Percentiles rank a stretch among this genome's conserved stretches.
Conservation (phyloP, 2,113 vertebrate genomes). For the Cepphus grylle region DNA sequence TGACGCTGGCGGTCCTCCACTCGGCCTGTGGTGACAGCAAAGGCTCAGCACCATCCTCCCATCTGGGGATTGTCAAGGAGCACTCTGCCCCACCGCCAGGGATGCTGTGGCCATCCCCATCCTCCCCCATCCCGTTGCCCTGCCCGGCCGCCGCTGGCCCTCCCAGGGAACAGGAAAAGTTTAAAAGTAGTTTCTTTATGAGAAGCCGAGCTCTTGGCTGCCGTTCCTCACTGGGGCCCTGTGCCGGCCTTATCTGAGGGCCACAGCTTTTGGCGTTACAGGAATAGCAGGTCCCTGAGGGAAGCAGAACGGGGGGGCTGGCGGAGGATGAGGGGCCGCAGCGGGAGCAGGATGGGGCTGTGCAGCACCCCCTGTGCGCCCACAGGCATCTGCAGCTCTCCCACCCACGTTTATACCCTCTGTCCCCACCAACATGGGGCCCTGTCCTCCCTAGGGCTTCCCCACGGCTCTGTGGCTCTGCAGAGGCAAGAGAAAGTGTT, state of each 20-base stretch:
- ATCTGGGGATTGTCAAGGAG: neutral
- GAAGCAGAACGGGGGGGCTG: rapidly evolving
- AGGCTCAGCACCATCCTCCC: neutral
- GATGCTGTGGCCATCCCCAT: neutral
- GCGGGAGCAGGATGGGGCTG: neutral
- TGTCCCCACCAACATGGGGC: neutral
- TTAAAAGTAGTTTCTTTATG: conserved; percentile 24
- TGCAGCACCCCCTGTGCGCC: neutral
- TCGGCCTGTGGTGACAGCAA: neutral
- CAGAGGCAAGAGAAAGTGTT: neutral
- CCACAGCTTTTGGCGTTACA: neutral
- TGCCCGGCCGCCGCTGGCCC: rapidly evolving
- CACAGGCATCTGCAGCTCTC: neutral
- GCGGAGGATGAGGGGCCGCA: neutral
- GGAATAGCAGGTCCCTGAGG: conserved; percentile 44
- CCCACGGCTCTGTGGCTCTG: neutral
- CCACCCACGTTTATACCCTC: neutral
- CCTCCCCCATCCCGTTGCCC: neutral
- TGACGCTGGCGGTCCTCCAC: rapidly evolving
- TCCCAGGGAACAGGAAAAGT: conserved; percentile 45
- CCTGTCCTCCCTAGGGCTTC: neutral
- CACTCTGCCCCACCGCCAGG: rapidly evolving
- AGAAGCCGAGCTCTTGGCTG: conserved; percentile 10
- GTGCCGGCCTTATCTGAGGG: conserved; percentile 30
- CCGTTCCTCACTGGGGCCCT: neutral